These are phyloP conservation scores for Furcula furcula DNA, from an alignment of 2,888 invertebrate species.

Conservation along the genomic window DNA sequence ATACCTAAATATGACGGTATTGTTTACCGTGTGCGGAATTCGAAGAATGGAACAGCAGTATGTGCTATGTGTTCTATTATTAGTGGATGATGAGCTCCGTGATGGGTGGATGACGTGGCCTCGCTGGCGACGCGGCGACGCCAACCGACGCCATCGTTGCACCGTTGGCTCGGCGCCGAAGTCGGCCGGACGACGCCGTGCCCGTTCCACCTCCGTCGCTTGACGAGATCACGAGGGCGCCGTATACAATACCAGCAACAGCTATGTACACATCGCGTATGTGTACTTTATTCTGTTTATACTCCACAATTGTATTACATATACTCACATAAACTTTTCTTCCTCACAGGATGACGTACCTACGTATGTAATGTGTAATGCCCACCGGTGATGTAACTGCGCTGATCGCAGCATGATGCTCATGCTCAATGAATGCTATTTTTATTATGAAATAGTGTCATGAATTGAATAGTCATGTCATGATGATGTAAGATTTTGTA, in stretches of 20 bases:
- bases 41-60: conserved; percentile 65
- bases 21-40: conserved; percentile 66
- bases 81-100: conserved; percentile 69
- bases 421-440: conserved; percentile 43
- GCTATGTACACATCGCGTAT: conserved; percentile 29
- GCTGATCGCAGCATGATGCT: conserved; percentile 37
- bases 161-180: conserved; percentile 50
- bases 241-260: too few species aligned
- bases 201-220: conserved; percentile 11
- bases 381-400: conserved; percentile 57
- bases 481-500: conserved; percentile 16
- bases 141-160: conserved; percentile 17
- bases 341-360: conserved; percentile 53
- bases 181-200: conserved; percentile 18
- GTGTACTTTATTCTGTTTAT: too few species aligned
- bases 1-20: conserved; percentile 42
- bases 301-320: conserved; percentile 42
- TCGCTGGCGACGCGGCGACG: conserved; percentile 42
- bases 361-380: too few species aligned
- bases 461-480: conserved; percentile 25
- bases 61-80: conserved; percentile 58
- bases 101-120: conserved; percentile 76
- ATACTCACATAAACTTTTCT: conserved; percentile 38
- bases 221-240: conserved; percentile 46
- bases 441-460: too few species aligned